phyloP scores from a whole-genome alignment of 2,113 vertebrate species.

The Phrynosoma blainvillii region DNA sequence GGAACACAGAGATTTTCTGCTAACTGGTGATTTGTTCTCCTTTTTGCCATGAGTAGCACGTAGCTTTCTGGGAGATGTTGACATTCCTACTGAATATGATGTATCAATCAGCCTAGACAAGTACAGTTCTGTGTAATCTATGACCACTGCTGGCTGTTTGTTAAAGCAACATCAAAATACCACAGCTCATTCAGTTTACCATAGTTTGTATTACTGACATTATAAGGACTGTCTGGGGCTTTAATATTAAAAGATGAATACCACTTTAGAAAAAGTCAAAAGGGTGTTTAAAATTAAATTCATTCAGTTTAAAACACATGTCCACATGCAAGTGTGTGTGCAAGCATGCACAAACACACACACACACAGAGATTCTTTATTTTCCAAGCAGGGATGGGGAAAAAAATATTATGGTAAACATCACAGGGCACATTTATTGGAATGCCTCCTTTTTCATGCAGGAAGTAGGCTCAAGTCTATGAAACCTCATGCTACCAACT shows the following conservation, averaged over 20 bases:
- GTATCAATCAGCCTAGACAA: background rate
- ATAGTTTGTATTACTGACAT: background rate
- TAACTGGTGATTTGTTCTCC: background rate
- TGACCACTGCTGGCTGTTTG: background rate
- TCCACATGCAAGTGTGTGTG: too few species aligned
- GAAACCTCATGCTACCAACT: too few species aligned
- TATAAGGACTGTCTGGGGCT: background rate
- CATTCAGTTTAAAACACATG: too few species aligned
- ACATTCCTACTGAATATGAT: background rate
- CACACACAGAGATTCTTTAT: background rate
- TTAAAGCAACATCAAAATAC: background rate
- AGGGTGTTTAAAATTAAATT: too few species aligned
- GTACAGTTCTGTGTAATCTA: too few species aligned
- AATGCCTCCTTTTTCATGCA: too few species aligned
- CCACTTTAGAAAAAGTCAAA: background rate
- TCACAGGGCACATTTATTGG: too few species aligned
- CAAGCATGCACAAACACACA: background rate
- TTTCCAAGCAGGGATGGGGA: too few species aligned
- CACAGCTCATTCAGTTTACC: background rate
- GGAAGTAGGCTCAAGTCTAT: too few species aligned
- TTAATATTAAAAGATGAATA: background rate
- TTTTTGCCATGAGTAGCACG: background rate
- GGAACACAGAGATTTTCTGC: background rate
- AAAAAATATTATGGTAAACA: too few species aligned
- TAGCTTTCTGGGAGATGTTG: background rate